These are phyloP conservation scores for Cossypha caffra DNA, from an alignment of 2,797 vertebrate species.

Conservation along the genomic window DNA sequence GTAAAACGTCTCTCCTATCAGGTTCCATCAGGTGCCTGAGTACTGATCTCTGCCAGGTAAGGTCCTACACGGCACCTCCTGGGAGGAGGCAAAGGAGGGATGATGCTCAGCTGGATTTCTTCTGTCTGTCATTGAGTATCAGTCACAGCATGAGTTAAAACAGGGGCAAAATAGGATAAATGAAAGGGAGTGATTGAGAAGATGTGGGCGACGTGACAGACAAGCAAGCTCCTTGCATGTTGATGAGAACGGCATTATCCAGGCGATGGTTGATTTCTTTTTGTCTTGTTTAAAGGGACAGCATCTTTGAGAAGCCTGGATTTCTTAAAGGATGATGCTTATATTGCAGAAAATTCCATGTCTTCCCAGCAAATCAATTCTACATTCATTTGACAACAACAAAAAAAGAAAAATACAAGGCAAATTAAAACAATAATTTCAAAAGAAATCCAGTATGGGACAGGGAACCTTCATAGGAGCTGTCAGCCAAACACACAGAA, in stretches of 20 bases:
- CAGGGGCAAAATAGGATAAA: conserved; percentile 71
- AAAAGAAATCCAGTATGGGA: background rate
- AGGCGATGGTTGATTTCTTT: conserved; percentile 57
- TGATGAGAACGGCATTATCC: conserved; percentile 73
- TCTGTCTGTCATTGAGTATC: conserved; percentile 55
- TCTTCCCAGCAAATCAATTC: background rate
- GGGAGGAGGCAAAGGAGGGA: background rate
- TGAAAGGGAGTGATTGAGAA: conserved; percentile 77
- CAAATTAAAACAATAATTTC: conserved; percentile 10
- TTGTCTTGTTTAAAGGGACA: conserved; percentile 64
- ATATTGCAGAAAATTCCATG: background rate
- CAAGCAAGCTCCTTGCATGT: conserved; percentile 74
- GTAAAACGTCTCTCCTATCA: background rate
- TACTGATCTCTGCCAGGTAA: background rate
- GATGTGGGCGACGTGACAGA: conserved; percentile 75
- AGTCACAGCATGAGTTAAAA: conserved; percentile 67
- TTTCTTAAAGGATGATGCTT: background rate
- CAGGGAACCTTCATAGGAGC: background rate
- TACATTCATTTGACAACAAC: background rate
- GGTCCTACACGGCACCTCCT: background rate
- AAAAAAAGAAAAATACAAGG: background rate
- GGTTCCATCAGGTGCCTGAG: background rate
- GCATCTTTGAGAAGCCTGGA: background rate
- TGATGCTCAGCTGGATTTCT: conserved; percentile 62
- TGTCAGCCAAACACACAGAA: background rate